Conservation (phyloP, 2,113 vertebrate genomes). For the Caracal caracal region DNA sequence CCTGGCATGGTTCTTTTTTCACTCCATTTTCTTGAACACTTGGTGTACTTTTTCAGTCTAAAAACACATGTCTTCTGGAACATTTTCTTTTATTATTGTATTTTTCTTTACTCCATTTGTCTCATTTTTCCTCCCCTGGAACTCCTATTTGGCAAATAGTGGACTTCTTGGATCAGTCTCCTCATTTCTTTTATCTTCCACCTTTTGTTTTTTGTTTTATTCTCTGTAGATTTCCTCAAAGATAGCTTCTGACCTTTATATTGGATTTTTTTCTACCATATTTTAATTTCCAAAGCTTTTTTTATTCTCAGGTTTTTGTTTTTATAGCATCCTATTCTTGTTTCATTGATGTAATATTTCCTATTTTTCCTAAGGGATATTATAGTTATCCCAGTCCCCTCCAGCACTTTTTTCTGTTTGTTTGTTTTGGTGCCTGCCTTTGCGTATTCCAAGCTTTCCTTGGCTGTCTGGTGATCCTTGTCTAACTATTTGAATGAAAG, state of each 20-base stretch:
- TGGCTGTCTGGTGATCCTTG: not conserved
- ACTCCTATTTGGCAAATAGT: not conserved
- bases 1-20: not conserved
- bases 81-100: not conserved
- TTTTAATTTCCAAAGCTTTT: not conserved
- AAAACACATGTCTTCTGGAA: not conserved
- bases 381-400: no score
- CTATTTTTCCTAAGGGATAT: conserved; percentile 1
- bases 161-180: not conserved
- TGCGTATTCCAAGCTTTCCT: not conserved
- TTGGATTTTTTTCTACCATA: not conserved
- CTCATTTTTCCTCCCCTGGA: not conserved
- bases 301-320: not conserved
- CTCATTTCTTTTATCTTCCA: not conserved
- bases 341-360: conserved; percentile 34
- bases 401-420: not conserved
- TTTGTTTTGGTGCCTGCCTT: not conserved
- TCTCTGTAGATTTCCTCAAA: not conserved
- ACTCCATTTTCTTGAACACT: not conserved
- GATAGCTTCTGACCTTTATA: not conserved
- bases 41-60: conserved; percentile 5
- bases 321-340: not conserved
- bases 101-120: not conserved
- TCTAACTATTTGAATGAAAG: not conserved
- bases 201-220: not conserved